Conservation (phyloP, 2,797 vertebrate species). For the Spondyliosoma cantharus region DNA sequence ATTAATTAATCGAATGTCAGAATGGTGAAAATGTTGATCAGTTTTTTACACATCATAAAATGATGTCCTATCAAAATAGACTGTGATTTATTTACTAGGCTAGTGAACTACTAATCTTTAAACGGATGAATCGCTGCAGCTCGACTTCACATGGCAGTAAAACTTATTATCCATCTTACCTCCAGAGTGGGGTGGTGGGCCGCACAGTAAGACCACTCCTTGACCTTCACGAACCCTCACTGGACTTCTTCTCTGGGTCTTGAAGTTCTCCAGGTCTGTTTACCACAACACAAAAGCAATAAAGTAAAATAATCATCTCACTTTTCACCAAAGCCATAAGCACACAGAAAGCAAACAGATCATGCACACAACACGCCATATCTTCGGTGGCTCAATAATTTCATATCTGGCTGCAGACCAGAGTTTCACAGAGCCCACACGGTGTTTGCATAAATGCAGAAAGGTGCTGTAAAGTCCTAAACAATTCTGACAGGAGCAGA, state of each 20-base stretch:
- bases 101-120: too few species aligned
- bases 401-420: conserved; percentile 37
- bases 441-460: conserved; percentile 67
- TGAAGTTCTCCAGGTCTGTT: conserved; percentile 95
- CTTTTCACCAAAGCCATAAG: conserved; percentile 43
- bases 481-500: conserved; percentile 74
- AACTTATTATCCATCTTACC: conserved; percentile 80
- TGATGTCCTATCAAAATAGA: too few species aligned
- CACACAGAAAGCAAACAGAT: conserved; percentile 28
- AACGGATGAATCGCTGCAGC: too few species aligned
- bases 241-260: conserved; percentile 91
- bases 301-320: conserved; percentile 49
- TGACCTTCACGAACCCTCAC: conserved; percentile 96
- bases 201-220: conserved; percentile 95
- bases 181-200: conserved; percentile 92
- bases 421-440: conserved; percentile 26
- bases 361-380: conserved; percentile 22
- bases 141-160: neutral
- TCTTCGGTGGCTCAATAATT: conserved; percentile 39
- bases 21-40: too few species aligned
- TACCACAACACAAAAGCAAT: conserved; percentile 57
- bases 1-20: too few species aligned
- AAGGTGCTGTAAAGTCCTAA: conserved; percentile 61
- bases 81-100: too few species aligned
- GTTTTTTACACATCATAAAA: too few species aligned